Evolutionary conservation across 2,113 vertebrate genomes (phyloP).

Genomic region (Phoenicopterus ruber): DNA sequence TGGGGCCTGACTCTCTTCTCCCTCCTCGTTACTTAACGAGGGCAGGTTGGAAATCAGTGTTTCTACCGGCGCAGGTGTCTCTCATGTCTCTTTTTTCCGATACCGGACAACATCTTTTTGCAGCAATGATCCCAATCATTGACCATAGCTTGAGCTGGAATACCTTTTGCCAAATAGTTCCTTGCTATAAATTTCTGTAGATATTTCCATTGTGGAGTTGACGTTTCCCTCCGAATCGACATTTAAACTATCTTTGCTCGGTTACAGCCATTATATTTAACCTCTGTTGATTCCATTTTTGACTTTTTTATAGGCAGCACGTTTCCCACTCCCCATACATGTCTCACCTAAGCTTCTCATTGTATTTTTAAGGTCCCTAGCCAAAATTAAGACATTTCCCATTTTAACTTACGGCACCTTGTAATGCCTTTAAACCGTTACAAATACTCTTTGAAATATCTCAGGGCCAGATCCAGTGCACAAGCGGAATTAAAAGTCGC

Average conservation of each 20-base stretch:
- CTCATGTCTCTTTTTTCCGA: not conserved
- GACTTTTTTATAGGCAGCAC: not conserved
- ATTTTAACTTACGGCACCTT: not conserved
- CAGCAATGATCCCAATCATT: not conserved
- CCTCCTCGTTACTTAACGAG: not conserved
- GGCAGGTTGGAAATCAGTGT: not conserved
- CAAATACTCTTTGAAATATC: conserved; percentile 22
- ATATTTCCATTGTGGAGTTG: conserved; percentile 1
- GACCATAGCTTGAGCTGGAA: not conserved
- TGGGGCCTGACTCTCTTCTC: not conserved
- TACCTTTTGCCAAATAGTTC: not conserved
- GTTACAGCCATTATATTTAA: not conserved
- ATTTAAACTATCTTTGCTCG: not conserved
- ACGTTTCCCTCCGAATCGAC: conserved; percentile 6
- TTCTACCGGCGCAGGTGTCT: not conserved
- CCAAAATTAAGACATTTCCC: conserved; percentile 43
- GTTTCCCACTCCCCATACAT: not conserved
- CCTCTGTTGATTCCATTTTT: conserved; percentile 16
- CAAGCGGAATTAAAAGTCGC: not conserved
- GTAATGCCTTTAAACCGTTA: conserved; percentile 30
- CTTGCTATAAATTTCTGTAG: not conserved
- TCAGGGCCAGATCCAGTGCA: not conserved
- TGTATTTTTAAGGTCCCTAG: conserved; percentile 37
- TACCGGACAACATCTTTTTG: not conserved
- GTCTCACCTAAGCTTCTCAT: not conserved